phyloP scores from a whole-genome alignment of 2,113 vertebrate genomes.

The Hystrix cristata region DNA sequence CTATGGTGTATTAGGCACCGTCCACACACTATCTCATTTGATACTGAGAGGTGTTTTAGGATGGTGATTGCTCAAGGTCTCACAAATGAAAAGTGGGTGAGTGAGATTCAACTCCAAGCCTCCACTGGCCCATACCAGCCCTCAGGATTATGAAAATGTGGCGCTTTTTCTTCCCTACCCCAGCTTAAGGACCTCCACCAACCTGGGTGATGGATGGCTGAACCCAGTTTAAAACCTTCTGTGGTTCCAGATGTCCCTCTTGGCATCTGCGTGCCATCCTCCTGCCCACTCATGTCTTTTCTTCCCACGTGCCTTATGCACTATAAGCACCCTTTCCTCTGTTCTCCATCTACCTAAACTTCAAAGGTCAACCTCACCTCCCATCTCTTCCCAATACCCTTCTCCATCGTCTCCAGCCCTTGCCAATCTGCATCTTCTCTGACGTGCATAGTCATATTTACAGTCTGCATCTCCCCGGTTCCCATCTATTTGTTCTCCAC shows the following conservation, averaged over 20 bases:
- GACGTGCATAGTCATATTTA: not conserved
- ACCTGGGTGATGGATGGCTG: not conserved
- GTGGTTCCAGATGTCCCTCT: not conserved
- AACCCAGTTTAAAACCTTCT: not conserved
- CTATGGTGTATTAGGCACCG: not conserved
- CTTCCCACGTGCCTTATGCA: too few species aligned
- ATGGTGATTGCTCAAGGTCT: not conserved
- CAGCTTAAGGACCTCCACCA: not conserved
- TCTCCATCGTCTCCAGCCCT: not conserved
- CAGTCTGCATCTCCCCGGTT: not conserved
- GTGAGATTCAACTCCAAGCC: not conserved
- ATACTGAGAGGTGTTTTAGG: not conserved
- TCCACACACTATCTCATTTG: not conserved
- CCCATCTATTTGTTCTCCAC: not conserved
- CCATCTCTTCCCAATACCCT: not conserved
- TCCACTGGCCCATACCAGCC: not conserved
- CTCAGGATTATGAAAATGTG: not conserved
- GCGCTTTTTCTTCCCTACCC: not conserved
- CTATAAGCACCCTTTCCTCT: not conserved
- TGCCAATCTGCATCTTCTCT: not conserved
- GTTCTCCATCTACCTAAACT: not conserved
- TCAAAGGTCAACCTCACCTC: not conserved
- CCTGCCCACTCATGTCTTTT: not conserved
- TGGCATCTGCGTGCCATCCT: not conserved
- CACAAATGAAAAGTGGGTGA: not conserved